phyloP scores from a whole-genome alignment of 2,797 vertebrate genomes.

The Pipistrellus nathusii region DNA sequence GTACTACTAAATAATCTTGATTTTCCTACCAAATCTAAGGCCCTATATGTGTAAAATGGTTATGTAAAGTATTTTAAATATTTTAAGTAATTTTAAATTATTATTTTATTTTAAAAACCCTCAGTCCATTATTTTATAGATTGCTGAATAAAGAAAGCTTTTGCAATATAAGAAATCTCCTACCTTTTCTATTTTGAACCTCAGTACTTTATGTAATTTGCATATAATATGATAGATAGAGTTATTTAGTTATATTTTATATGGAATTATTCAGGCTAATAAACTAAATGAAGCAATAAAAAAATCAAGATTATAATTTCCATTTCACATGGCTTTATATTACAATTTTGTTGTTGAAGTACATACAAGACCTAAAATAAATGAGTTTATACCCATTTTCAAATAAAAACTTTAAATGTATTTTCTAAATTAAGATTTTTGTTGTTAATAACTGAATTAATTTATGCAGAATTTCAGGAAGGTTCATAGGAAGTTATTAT shows the following conservation, averaged over 20 bases:
- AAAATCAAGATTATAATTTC: slow-evolving; percentile 9
- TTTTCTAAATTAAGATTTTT: slow-evolving; percentile 8
- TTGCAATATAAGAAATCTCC: neutral
- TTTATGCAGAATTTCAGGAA: neutral
- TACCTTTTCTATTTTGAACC: neutral
- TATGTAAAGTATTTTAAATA: neutral
- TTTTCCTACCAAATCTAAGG: neutral
- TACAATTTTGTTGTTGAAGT: neutral
- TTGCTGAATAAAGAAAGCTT: neutral
- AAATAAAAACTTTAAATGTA: neutral
- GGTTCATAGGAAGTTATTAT: neutral
- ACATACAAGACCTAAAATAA: neutral
- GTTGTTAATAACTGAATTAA: neutral
- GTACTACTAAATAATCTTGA: neutral
- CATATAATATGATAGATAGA: neutral
- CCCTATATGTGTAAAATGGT: neutral
- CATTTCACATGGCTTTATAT: neutral
- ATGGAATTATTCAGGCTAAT: neutral
- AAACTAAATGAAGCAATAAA: neutral
- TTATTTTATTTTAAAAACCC: neutral
- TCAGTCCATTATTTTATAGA: neutral
- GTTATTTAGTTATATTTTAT: neutral
- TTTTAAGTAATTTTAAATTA: neutral
- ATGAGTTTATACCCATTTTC: neutral
- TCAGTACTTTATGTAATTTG: neutral